A percentile compares a stretch with the other conserved stretches of the same genome.
phyloP scores from a whole-genome alignment of 2,888 invertebrate genomes.

The Julus scandinavius region DNA sequence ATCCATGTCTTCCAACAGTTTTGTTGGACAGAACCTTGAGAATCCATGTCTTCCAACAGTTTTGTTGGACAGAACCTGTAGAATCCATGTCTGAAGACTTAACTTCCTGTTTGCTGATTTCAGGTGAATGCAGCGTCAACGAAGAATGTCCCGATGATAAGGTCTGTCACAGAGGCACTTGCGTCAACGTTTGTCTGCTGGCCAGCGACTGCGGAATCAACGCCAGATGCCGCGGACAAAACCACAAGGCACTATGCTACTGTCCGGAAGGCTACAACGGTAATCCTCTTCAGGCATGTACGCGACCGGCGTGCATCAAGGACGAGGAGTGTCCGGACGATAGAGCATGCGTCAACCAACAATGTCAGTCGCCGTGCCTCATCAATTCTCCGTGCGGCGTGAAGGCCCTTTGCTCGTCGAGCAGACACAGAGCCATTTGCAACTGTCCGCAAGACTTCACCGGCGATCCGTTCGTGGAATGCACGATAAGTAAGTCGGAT shows the following conservation, averaged over 20 bases:
- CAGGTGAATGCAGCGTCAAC: constrained; percentile 58
- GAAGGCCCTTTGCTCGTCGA: constrained; percentile 71
- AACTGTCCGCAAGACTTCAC: constrained; percentile 81
- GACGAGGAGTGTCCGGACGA: constrained; percentile 89
- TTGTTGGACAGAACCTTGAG: no score
- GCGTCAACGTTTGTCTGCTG: constrained; percentile 76
- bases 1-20: no score
- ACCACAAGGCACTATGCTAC: constrained; percentile 59
- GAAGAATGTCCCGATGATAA: constrained; percentile 71
- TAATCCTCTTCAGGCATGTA: constrained; percentile 58
- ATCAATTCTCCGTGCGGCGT: constrained; percentile 72
- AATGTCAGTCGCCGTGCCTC: constrained; percentile 81
- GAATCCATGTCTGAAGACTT: not conserved
- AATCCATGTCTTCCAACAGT: no score
- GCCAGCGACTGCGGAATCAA: constrained; percentile 63
- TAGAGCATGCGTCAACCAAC: constrained; percentile 84
- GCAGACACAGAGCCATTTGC: constrained; percentile 73
- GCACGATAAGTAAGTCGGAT: constrained; percentile 75
- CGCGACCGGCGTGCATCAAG: constrained; percentile 80
- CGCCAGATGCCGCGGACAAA: constrained; percentile 60
- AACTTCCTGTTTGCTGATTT: not conserved
- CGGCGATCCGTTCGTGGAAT: constrained; percentile 67
- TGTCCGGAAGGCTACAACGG: constrained; percentile 61
- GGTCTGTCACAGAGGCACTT: constrained; percentile 81
- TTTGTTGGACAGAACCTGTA: no score